These are phyloP conservation scores for Muscidifurax raptorellus DNA, from an alignment of 1,140 invertebrate species.

Conservation along the genomic window DNA sequence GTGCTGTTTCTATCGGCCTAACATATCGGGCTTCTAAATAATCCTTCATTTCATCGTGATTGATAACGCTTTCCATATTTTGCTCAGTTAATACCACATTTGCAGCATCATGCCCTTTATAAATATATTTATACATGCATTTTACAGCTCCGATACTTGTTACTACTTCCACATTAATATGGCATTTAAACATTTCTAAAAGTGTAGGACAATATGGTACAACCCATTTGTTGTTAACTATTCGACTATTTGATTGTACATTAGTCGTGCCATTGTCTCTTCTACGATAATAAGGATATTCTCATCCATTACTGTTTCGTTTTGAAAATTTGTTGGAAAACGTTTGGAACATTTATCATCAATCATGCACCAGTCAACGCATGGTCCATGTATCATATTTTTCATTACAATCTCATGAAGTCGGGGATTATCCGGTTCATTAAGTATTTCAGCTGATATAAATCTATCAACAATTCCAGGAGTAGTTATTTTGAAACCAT, in stretches of 20 bases:
- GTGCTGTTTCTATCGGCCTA: not conserved
- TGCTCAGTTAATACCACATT: slow-evolving; percentile 5
- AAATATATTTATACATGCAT: slow-evolving; percentile 52
- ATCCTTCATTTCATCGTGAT: slow-evolving; percentile 37
- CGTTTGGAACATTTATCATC: too few relatives aligned
- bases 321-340: slow-evolving; percentile 57
- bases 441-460: too few relatives aligned
- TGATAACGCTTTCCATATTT: slow-evolving; percentile 1
- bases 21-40: slow-evolving; percentile 42
- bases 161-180: slow-evolving; percentile 51
- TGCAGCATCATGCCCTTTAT: slow-evolving; percentile 52
- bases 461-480: too few relatives aligned
- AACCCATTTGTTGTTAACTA: slow-evolving; percentile 37
- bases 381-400: slow-evolving; percentile 58
- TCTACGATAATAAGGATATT: slow-evolving; percentile 65
- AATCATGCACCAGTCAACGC: too few relatives aligned
- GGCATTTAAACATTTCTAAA: slow-evolving; percentile 37
- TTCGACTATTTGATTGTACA: not conserved
- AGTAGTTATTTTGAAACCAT: too few relatives aligned
- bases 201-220: slow-evolving; percentile 46
- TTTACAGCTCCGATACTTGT: slow-evolving; percentile 32
- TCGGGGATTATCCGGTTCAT: too few relatives aligned
- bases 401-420: too few relatives aligned
- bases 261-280: slow-evolving; percentile 37
- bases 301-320: slow-evolving; percentile 62